Evolutionary conservation across 2,113 vertebrate genomes (phyloP), one percentile per base, ranked within the genome.

Genomic region (Oncorhynchus gorbuscha): DNA sequence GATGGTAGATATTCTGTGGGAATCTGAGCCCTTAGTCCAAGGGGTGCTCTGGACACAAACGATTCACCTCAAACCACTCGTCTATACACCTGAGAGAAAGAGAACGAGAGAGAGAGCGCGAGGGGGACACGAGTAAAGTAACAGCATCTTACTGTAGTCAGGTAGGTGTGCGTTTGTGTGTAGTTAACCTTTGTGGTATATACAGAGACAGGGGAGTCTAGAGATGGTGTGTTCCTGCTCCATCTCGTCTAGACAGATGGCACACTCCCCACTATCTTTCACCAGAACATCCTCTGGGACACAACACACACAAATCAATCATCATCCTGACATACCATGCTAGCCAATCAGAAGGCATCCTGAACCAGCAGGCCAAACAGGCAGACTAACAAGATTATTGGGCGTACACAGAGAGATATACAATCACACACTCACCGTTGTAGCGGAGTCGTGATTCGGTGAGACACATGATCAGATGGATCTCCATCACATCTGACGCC

Each of bases 211-310:
- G 76, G 97, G 97, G 91, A 99, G 94, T 49, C 98, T 94, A 82
- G 96, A 97, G 82, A 99, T 99, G n/a, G 97, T 98, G 86, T 99
- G 96, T 80, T 97, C 98, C 90, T 99, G 97, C 87, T 95, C 93
- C 92, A 99, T 81, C 68, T 98, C 97, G 71, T 99, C 97, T 87
- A 99, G 91, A 90, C 97, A 99, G 93, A 99, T 97, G 87, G 97
- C 90, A 95, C 98, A 99, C 90, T 99, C 98, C 86, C 97, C 98
- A 80, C 96, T 92, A 84, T 99, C 97, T 93, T 95, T 98, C 87
- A 93, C 95, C 90, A 99, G 94, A 80, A 99, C 97, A 84, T 99
- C 97, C 94, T 99, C 98, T 99, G 91, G 85, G 84, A 79, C 0
- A 90, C 79, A 84, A 88, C 24, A 76, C 11, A 28, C 14, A 81